Percentiles rank a stretch among this genome's conserved stretches.
These are phyloP conservation scores for Pentamera pediparva DNA, from an alignment of 53 echinoderm and acorn worm genomes.

Conservation along the genomic window DNA sequence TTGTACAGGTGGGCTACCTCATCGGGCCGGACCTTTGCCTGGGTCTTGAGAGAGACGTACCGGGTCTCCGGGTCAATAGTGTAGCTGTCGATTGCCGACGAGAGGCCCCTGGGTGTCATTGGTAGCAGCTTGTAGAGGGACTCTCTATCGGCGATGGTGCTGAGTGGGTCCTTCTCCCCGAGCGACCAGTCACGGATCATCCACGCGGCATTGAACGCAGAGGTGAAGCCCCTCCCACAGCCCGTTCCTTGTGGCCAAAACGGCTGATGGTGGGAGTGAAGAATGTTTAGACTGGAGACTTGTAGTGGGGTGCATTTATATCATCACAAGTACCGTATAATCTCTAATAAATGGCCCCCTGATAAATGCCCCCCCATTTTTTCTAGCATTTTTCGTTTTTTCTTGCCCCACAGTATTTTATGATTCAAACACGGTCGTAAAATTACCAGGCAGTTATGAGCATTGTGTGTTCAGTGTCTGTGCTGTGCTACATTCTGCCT, in stretches of 20 bases:
- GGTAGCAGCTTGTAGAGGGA: neutral
- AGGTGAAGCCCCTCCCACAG: neutral
- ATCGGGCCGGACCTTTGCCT: neutral
- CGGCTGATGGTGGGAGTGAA: neutral
- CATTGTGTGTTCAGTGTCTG: too few relatives aligned
- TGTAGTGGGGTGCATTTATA: too few relatives aligned
- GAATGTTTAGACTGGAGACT: neutral
- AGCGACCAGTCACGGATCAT: slow-evolving; percentile 9
- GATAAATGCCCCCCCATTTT: neutral
- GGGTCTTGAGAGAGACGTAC: neutral
- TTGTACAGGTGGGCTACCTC: slow-evolving; percentile 20
- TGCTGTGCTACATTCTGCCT: too few relatives aligned
- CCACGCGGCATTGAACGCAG: slow-evolving; percentile 10
- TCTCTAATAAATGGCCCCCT: neutral
- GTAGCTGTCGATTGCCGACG: neutral
- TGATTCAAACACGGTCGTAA: too few relatives aligned
- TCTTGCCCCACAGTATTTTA: neutral
- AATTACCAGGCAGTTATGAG: too few relatives aligned
- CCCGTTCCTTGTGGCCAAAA: slow-evolving; percentile 31
- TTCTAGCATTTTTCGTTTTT: neutral
- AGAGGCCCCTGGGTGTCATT: neutral
- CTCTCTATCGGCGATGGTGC: slow-evolving; percentile 15
- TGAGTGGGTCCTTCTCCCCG: slow-evolving; percentile 1
- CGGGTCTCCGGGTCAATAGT: neutral
- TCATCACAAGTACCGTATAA: too few relatives aligned